Base-by-base conservation (phyloP, 30 jellyfish, hydroid and myxozoan species). In the Pelagia noctiluca region DNA sequence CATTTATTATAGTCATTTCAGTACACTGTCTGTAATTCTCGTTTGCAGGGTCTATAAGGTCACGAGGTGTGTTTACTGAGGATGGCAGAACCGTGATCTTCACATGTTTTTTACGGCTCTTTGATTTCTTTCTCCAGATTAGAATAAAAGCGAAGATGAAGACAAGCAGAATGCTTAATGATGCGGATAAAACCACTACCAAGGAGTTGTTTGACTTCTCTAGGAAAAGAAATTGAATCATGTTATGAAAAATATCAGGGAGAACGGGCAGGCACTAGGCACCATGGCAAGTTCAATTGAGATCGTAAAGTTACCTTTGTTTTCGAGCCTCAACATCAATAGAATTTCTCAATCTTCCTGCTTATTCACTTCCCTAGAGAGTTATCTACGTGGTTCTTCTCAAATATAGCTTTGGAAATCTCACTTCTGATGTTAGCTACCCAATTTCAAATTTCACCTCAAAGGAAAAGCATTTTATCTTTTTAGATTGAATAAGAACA, bases 11-110 rank as follows among this genome's bases (percentile, higher is more conserved):
- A n/a, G n/a, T n/a, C n/a, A n/a, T n/a, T n/a, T n/a, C n/a, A n/a
- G n/a, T n/a, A n/a, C n/a, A n/a, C n/a, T n/a, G n/a, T n/a, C n/a
- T n/a, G n/a, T n/a, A n/a, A n/a, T n/a, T n/a, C n/a, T n/a, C n/a
- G 21, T 52, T 52, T 5, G 30, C 68, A 10, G 68, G 68, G 28
- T 52, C 68, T 8, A 52, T 3, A 8, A 52, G 26, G 7, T 52
- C 68, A 3, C 68, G 28, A 52, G 68, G 68, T 10, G 21, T 3
- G 21, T 30, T 66, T 16, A 33, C 16, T 24, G 84, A 53, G 31
- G 75, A 68, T 31, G 91, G 91, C 26, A 50, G 34, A 31, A 80
- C n/a, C n/a, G n/a, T n/a, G n/a, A n/a, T n/a, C n/a, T n/a, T n/a
- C n/a, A n/a, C n/a, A n/a, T 30, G 91, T 0, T 49, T 22, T 10